phyloP scores from a whole-genome alignment of 2,888 invertebrate species.

The Mallateleia sp. region DNA sequence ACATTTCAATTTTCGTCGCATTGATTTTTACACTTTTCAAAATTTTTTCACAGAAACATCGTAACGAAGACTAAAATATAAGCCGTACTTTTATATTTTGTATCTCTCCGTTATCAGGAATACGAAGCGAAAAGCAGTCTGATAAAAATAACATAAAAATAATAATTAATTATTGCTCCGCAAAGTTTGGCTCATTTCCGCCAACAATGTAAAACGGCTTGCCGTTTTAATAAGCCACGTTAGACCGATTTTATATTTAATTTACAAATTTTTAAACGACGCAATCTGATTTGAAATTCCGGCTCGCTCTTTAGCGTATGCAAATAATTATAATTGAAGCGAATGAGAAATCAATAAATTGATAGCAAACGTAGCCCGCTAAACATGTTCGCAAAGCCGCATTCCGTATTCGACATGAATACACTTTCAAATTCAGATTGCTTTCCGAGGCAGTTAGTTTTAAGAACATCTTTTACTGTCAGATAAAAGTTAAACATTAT shows the following conservation, averaged over 20 bases:
- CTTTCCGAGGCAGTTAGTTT: conserved; percentile 67
- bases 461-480: conserved; percentile 72
- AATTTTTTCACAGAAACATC: too few relatives aligned
- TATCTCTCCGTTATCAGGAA: too few relatives aligned
- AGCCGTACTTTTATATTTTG: too few relatives aligned
- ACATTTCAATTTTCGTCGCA: too few relatives aligned
- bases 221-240: background rate
- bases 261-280: conserved; percentile 30
- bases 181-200: too few relatives aligned
- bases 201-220: background rate
- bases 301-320: conserved; percentile 47
- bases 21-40: too few relatives aligned
- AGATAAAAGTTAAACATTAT: conserved; percentile 72
- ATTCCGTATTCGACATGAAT: conserved; percentile 84
- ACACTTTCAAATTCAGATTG: conserved; percentile 87
- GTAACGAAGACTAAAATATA: too few relatives aligned
- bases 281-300: conserved; percentile 56
- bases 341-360: conserved; percentile 76
- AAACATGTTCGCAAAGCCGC: conserved; percentile 59
- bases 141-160: too few relatives aligned
- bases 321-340: conserved; percentile 65
- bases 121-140: too few relatives aligned
- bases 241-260: conserved; percentile 33
- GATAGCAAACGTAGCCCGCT: conserved; percentile 51
- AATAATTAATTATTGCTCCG: too few relatives aligned